Base-by-base conservation (phyloP, 2,797 vertebrate genomes). In the Orientallactaga sibirica region DNA sequence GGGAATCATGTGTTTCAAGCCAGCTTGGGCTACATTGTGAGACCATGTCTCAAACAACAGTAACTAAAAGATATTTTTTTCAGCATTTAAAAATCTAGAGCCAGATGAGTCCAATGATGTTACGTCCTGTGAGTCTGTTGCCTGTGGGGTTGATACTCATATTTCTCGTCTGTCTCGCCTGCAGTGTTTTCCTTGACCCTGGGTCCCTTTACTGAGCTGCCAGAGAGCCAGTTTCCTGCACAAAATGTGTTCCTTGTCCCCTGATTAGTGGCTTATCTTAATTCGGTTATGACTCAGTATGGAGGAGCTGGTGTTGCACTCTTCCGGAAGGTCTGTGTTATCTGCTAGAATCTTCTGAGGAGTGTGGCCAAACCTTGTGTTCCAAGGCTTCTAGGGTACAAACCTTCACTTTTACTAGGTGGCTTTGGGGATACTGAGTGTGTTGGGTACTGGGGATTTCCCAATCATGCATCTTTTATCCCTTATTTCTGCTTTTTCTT, bases 291-390 rank as follows among this genome's bases (percentile, higher is more conserved):
- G 12, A 0, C 4, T 43, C 55, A 27, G 61, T 5, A 22, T 16
- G 0, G 37, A 52, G 43, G 33, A 22, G 68, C 29, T 4, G n/a
- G 43, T 2, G 3, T 14, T 8, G 12, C 62, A 1, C 0, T 0
- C 71, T 68, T 52, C 70, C 37, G 0, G 48, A 75, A 58, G 11
- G 7, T 33, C 20, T 1, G 1, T 7, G 0, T 2, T 11, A 52
- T 61, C 55, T 74, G 55, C 43, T 52, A 4, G 10, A 12, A 5
- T 20, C 15, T 61, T 37, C 67, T 67, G 14, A 2, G 29, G 19
- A 15, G 4, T 25, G 5, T 16, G 7, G 58, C n/a, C 10, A 68
- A 77, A 7, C 29, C 2, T 14, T 27, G 22, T 11, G 41, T n/a
- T 22, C n/a, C 9, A 0, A 62, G 68, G 22, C 90, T 83, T 94